Base-by-base conservation (phyloP, 2,888 invertebrate species). In the Lottia scabra region DNA sequence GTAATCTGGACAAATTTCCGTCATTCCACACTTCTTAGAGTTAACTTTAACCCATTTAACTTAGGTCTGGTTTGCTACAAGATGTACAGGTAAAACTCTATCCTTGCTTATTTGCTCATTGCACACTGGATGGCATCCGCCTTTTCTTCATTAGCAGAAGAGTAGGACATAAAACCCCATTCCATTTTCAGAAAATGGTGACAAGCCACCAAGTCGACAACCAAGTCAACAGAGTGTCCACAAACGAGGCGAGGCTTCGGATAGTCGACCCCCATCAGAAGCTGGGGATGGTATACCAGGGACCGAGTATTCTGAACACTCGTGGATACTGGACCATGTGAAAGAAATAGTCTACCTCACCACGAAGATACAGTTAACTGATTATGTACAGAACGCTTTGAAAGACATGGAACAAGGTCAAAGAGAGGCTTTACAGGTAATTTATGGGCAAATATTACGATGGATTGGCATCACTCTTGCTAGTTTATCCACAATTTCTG, bases 311-410 rank as follows among this genome's bases (percentile, higher is more conserved):
- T 71, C 71, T 15, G 70, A 71, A 26, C 73, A 77, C 26, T 86
- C 87, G 0, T 88, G 88, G 88, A 83, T 84, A 0, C 81, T 88
- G 65, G 86, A 89, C 70, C 86, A 87, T 76, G 86, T 87, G 70
- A 81, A 86, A 13, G 87, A 89, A 76, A 80, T 88, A 19, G 85
- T 87, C 16, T 82, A 87, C 76, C 79, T 88, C 70, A 84, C 83
- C 16, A 87, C 85, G 13, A 84, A 85, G 71, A 82, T 88, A 30
- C 84, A 88, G 77, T 80, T 87, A 80, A 83, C 85, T 0, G 76
- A 84, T 70, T 81, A 84, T 74, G 84, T 88, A 19, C 76, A 79
- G 19, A 78, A 80, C 30, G 83, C 87, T 3, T 70, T 88, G 19
- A 72, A 74, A 26, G 81, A 80, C 19, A 69, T 84, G 27, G 84